A percentile compares a stretch with the other conserved stretches of the same genome.
Conservation (phyloP, 2,888 invertebrate species). For the Idaea dimidiata region DNA sequence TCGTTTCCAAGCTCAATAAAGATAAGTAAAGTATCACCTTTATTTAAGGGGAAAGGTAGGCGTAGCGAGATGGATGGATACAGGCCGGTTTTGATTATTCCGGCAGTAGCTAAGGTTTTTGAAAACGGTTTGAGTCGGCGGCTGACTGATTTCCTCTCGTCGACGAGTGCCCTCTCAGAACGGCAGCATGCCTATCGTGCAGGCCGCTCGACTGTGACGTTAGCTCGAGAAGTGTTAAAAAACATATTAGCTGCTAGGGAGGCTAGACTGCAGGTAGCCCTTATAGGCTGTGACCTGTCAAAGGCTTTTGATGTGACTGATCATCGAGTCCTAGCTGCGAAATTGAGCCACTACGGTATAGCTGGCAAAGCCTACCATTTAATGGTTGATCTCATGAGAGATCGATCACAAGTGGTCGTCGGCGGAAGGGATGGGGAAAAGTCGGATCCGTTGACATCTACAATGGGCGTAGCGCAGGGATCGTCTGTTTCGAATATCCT, state of each 20-base stretch:
- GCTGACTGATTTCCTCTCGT: constrained; percentile 1
- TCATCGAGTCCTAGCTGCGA: constrained; percentile 5
- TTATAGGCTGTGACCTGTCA: constrained; percentile 13
- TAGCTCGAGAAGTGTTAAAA: constrained; percentile 8
- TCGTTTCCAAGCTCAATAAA: constrained; percentile 2
- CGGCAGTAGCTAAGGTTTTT: constrained; percentile 12
- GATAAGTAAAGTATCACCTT: constrained; percentile 7
- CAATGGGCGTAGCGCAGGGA: too few species aligned
- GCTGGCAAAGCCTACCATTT: too few species aligned
- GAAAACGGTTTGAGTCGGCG: constrained; percentile 7
- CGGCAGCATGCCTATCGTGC: constrained; percentile 11
- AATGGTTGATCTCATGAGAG: too few species aligned
- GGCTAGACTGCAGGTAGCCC: constrained; percentile 3
- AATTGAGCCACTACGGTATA: constrained; percentile 10
- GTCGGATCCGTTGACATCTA: too few species aligned
- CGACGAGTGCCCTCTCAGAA: constrained; percentile 6
- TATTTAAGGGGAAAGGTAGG: constrained; percentile 15
- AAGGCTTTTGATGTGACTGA: constrained; percentile 14
- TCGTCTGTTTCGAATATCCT: too few species aligned
- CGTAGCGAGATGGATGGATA: constrained; percentile 10
- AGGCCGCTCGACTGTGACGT: constrained; percentile 9
- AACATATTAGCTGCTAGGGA: constrained; percentile 9
- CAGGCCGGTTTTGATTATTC: constrained; percentile 15
- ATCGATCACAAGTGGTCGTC: too few species aligned
- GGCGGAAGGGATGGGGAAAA: too few species aligned